Evolutionary conservation across 2,797 vertebrate species (phyloP).

Genomic region (Pseudomugil tenellus): DNA sequence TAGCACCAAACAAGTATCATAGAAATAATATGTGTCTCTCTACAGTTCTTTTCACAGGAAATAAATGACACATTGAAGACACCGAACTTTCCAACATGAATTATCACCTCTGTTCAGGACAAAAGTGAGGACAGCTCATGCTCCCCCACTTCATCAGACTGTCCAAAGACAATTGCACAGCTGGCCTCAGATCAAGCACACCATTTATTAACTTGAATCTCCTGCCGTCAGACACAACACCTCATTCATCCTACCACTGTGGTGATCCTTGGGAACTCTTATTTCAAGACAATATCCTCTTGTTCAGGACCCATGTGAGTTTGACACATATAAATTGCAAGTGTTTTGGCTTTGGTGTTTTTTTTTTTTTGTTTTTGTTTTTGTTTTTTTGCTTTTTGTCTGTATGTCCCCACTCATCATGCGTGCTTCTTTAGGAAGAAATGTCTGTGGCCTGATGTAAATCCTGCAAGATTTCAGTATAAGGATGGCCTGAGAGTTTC

Average conservation of each 20-base stretch:
- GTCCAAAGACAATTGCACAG: conserved; percentile 74
- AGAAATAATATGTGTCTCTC: neutral
- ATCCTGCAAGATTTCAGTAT: neutral
- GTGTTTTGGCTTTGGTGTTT: conserved; percentile 43
- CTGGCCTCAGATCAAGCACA: conserved; percentile 57
- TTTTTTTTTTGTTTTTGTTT: too few species aligned
- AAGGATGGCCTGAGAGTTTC: neutral
- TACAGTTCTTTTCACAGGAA: conserved; percentile 27
- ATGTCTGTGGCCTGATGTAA: neutral
- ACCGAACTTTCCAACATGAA: conserved; percentile 51
- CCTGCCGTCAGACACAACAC: conserved; percentile 61
- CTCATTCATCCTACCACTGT: conserved; percentile 61
- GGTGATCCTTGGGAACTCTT: conserved; percentile 62
- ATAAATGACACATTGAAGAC: conserved; percentile 46
- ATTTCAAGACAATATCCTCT: conserved; percentile 62
- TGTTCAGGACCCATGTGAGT: conserved; percentile 49
- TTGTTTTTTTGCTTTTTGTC: too few species aligned
- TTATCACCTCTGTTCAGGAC: conserved; percentile 63
- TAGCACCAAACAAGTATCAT: neutral
- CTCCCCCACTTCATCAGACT: conserved; percentile 78
- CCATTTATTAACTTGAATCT: conserved; percentile 76
- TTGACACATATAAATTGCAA: conserved; percentile 68
- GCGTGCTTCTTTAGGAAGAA: neutral
- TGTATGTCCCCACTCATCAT: conserved; percentile 16
- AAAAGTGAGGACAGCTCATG: conserved; percentile 56